Evolutionary conservation across 2,888 invertebrate genomes (phyloP), one percentile per base, ranked within the genome.

Genomic region (Cheilosia impressa): DNA sequence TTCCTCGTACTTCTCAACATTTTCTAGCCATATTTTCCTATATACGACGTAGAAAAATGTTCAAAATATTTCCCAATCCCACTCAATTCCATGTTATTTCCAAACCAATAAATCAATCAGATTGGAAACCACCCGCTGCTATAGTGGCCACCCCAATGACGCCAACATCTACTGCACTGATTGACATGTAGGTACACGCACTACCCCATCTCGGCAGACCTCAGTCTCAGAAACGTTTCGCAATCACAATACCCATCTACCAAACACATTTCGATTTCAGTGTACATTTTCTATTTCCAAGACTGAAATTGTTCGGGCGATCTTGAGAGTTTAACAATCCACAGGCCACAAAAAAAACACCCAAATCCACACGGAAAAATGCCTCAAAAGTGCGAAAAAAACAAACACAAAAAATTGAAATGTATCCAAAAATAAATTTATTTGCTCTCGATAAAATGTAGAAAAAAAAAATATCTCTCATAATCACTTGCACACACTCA

Each of bases 381-480:
- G 13, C 17, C 50, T 34, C 62, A 52, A 27, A 55, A 57, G 22
- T 38, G 47, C 19, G 34, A 62, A 19, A 41, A 38, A 41, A 73
- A 19, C 2, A 65, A 57, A 53, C 31, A 6, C 13, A 69, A n/a
- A 47, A 69, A 38, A 38, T 27, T 43, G 19, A 58, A 60, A 45
- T 45, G 50, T 66, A 60, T 80, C 71, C 84, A 72, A 84, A 84
- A 84, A 84, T 84, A 84, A 31, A 71, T 80, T 75, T 80, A 84
- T 84, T 84, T 73, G 53, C 65, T 75, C 69, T 79, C 79, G 47
- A 75, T 80, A 73, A 72, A 79, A 78, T 66, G 47, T 55, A 73
- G 22, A 57, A 80, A 62, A 68, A 45, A 68, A 38, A 72, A 57
- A n/a, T n/a, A n/a, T 65, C 62, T 65, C 58, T 53, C 62, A 78